Evolutionary conservation across 2,888 invertebrate species (phyloP).

Genomic region (Acronicta alni): DNA sequence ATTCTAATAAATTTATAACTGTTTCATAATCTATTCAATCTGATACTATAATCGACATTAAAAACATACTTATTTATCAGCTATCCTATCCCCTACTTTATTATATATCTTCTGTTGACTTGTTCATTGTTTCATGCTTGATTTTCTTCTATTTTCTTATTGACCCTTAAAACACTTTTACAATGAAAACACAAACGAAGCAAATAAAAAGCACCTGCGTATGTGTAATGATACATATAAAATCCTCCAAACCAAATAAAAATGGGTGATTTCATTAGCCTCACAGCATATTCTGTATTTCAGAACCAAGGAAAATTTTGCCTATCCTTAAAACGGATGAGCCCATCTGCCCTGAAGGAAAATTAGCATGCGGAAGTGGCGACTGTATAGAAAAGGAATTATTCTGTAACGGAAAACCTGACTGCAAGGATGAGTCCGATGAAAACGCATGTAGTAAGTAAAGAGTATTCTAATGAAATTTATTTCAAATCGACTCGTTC

Average conservation of each 20-base stretch:
- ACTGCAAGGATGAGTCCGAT: slow-evolving; percentile 98
- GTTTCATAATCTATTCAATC: slow-evolving; percentile 41
- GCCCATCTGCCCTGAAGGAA: slow-evolving; percentile 96
- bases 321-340: slow-evolving; percentile 98
- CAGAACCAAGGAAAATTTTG: slow-evolving; percentile 96
- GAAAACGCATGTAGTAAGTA: slow-evolving; percentile 98
- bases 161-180: slow-evolving; percentile 69
- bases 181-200: slow-evolving; percentile 68
- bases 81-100: slow-evolving; percentile 47
- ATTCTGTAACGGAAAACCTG: slow-evolving; percentile 97
- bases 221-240: slow-evolving; percentile 33
- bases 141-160: slow-evolving; percentile 66
- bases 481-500: too few species aligned
- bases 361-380: slow-evolving; percentile 97
- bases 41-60: slow-evolving; percentile 24
- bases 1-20: slow-evolving; percentile 42
- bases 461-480: not conserved
- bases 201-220: slow-evolving; percentile 63
- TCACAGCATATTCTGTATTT: slow-evolving; percentile 61
- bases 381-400: slow-evolving; percentile 97
- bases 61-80: slow-evolving; percentile 47
- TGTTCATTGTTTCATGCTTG: slow-evolving; percentile 73
- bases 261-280: slow-evolving; percentile 17
- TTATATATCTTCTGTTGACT: slow-evolving; percentile 66
- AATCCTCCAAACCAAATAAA: slow-evolving; percentile 15